Evolutionary conservation across 2,113 vertebrate species (phyloP), one percentile per base, ranked within the genome.

Genomic region (Cyanoramphus novaezelandiae): DNA sequence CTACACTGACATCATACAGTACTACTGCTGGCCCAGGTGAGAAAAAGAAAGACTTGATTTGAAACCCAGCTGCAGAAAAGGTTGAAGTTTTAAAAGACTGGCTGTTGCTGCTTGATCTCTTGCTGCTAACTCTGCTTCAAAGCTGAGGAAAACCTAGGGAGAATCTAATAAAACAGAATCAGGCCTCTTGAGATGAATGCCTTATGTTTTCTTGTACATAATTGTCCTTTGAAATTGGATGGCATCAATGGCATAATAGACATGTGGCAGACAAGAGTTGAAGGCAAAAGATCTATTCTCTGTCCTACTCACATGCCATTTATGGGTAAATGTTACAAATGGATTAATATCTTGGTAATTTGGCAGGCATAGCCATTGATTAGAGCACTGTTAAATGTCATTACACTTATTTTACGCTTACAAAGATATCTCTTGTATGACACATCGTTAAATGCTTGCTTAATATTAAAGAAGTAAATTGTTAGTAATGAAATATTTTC

Each of bases 101-200:
- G 46, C 76, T 96, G 94, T 96, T 96, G 90, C 88, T 75, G 64
- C 83, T 92, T 82, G 91, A 97, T 91, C 80, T 50, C 86, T 94
- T 84, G 69, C 86, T 81, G 83, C 69, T 93, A 68, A 64, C 55
- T 78, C 43, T 6, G 21, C 91, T 96, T 96, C 95, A 96, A 97
- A 96, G 90, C 60, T 24, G 50, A 70, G 76, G 52, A 86, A 94
- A 90, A 88, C 64, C 82, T 68, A 78, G 47, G 65, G 88, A 92
- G 47, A 88, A 68, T 84, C 65, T 93, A 65, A 88, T 60, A 87
- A 87, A 95, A 64, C 81, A 92, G 93, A 95, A 93, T 52, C 82
- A 80, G 60, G 33, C 44, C 90, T 90, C 88, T 93, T 8, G 35
- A 77, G 69, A 81, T 64, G 65, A 84, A 93, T 68, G 49, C 50